Evolutionary conservation across 2,888 invertebrate genomes (phyloP).

Genomic region (Drosophila birchii): DNA sequence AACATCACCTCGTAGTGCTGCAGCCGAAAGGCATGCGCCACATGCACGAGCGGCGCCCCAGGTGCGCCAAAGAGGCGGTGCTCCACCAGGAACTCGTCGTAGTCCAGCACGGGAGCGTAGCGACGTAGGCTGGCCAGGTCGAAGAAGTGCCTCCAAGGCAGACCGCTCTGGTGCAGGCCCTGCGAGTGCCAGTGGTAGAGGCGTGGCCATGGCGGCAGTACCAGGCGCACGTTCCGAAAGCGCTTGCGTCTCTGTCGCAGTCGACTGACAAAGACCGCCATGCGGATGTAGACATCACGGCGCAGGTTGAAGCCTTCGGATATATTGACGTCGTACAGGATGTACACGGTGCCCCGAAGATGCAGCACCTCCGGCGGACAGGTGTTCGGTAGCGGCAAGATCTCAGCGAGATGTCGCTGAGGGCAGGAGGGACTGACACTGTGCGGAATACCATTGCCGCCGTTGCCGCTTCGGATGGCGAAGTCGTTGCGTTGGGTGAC

Average conservation of each 20-base stretch:
- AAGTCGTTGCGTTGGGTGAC: not conserved
- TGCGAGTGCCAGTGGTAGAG: slow-evolving; percentile 95
- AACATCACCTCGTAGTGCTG: slow-evolving; percentile 95
- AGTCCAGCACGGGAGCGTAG: slow-evolving; percentile 92
- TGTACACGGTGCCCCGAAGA: slow-evolving; percentile 85
- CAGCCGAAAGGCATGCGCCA: slow-evolving; percentile 92
- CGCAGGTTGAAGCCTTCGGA: slow-evolving; percentile 98
- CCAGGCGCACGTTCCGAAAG: slow-evolving; percentile 87
- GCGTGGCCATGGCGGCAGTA: slow-evolving; percentile 96
- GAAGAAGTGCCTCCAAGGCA: slow-evolving; percentile 95
- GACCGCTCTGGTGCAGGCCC: slow-evolving; percentile 86
- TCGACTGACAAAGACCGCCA: slow-evolving; percentile 92
- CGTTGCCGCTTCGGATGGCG: not conserved
- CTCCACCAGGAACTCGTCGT: slow-evolving; percentile 91
- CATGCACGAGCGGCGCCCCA: slow-evolving; percentile 82
- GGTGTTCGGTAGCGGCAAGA: slow-evolving; percentile 21
- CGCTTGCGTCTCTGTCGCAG: slow-evolving; percentile 86
- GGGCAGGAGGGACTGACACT: slow-evolving; percentile 33
- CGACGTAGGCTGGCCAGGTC: slow-evolving; percentile 90
- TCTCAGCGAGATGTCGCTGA: slow-evolving; percentile 35
- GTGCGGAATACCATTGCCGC: not conserved
- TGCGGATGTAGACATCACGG: slow-evolving; percentile 97
- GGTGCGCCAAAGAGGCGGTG: slow-evolving; percentile 73
- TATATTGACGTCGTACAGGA: slow-evolving; percentile 97
- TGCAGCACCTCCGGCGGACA: slow-evolving; percentile 56